Conservation (phyloP, 2,113 vertebrate genomes). For the Alouatta palliata region DNA sequence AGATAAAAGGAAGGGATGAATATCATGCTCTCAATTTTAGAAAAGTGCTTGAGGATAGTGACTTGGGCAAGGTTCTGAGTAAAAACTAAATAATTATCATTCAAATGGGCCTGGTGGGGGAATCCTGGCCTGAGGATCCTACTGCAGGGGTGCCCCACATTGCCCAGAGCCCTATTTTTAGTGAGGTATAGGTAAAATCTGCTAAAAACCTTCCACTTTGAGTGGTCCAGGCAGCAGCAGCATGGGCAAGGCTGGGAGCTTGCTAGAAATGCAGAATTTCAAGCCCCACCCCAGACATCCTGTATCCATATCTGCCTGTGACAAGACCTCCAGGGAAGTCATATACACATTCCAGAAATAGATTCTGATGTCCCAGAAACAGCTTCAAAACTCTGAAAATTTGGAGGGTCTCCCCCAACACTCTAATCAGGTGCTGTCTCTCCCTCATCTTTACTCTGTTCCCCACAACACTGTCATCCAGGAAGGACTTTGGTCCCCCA, state of each 20-base stretch:
- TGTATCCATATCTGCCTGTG: not conserved
- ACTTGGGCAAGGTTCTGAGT: constrained; percentile 42
- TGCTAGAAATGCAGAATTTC: not conserved
- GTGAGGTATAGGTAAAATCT: not conserved
- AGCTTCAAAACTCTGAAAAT: not conserved
- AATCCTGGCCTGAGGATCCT: not conserved
- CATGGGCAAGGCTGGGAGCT: not conserved
- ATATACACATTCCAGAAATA: too few species aligned
- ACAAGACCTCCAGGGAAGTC: not conserved
- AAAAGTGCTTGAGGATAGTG: constrained; percentile 27
- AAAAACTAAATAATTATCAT: constrained; percentile 57
- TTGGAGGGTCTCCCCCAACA: not conserved
- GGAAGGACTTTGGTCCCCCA: too few species aligned
- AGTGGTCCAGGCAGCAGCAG: not conserved
- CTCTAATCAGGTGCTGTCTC: not conserved
- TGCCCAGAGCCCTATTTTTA: not conserved
- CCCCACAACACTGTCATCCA: not conserved
- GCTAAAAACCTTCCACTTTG: not conserved
- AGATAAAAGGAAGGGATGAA: constrained; percentile 67
- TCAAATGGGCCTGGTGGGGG: not conserved
- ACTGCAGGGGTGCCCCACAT: accelerated
- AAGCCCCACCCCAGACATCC: not conserved
- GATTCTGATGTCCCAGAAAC: not conserved
- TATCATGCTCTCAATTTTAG: constrained; percentile 55
- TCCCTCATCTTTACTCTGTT: not conserved